phyloP scores from a whole-genome alignment of 2,888 invertebrate genomes.

The Erebia palarica region DNA sequence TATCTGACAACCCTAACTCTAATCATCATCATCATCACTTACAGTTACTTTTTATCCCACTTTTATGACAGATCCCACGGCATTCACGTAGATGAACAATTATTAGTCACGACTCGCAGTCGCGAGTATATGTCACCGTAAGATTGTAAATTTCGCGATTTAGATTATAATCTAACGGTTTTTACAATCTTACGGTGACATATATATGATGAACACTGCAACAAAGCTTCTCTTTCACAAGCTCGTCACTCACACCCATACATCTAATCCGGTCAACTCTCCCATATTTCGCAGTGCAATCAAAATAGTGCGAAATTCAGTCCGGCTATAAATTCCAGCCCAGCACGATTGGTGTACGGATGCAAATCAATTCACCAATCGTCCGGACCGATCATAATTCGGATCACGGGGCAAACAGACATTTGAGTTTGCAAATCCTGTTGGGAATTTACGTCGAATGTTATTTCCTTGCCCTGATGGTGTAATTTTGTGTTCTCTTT shows the following conservation, averaged over 20 bases:
- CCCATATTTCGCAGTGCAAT: slow-evolving; percentile 10
- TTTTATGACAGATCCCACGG: too few relatives aligned
- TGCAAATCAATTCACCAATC: slow-evolving; percentile 21
- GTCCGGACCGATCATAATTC: slow-evolving; percentile 21
- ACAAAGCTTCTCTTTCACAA: neutral
- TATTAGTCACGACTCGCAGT: too few relatives aligned
- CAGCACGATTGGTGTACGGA: neutral
- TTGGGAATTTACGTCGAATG: slow-evolving; percentile 9
- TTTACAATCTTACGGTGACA: too few relatives aligned
- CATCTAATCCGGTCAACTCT: slow-evolving; percentile 1
- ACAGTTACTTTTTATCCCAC: too few relatives aligned
- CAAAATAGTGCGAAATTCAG: slow-evolving; percentile 10
- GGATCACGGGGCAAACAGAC: slow-evolving; percentile 10
- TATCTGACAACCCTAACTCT: too few relatives aligned
- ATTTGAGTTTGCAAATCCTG: slow-evolving; percentile 17
- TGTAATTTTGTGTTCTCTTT: slow-evolving; percentile 6
- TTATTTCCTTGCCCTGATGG: slow-evolving; percentile 4
- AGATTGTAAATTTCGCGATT: too few relatives aligned
- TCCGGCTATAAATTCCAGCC: slow-evolving; percentile 8
- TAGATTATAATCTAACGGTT: too few relatives aligned
- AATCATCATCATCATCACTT: too few relatives aligned
- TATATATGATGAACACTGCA: too few relatives aligned
- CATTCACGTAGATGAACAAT: too few relatives aligned
- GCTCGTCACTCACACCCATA: neutral
- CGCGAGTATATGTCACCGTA: too few relatives aligned